phyloP scores from a whole-genome alignment of 2,888 invertebrate species.

The Osmoderma eremita region DNA sequence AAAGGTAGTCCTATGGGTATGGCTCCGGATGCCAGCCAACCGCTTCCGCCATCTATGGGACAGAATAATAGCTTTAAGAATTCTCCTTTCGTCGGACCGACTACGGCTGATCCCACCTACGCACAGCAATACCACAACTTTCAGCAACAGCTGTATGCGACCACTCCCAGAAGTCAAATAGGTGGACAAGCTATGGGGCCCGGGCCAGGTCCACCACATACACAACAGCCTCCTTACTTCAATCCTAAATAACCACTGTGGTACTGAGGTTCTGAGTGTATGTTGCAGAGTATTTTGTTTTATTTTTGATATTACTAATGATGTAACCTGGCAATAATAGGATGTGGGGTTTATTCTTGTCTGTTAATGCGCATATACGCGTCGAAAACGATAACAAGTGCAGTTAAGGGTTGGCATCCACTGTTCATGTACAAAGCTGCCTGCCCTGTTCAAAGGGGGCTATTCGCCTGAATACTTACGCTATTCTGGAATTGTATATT shows the following conservation, averaged over 20 bases:
- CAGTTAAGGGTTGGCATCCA: conserved; percentile 61
- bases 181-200: conserved; percentile 62
- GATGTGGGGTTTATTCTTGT: conserved; percentile 57
- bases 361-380: conserved; percentile 48
- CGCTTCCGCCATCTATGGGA: conserved; percentile 82
- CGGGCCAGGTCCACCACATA: conserved; percentile 64
- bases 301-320: conserved; percentile 64
- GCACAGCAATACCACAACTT: conserved; percentile 96
- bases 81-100: conserved; percentile 84
- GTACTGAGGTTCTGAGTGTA: conserved; percentile 63
- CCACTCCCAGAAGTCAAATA: conserved; percentile 76
- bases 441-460: conserved; percentile 57
- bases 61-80: conserved; percentile 78
- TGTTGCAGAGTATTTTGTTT: conserved; percentile 62
- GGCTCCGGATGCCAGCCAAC: conserved; percentile 75
- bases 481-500: conserved; percentile 63
- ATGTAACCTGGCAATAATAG: conserved; percentile 63
- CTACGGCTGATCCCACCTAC: conserved; percentile 90
- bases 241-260: conserved; percentile 63
- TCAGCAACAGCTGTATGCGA: conserved; percentile 94
- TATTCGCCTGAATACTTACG: conserved; percentile 60
- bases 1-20: conserved; percentile 70
- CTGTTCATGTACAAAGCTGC: conserved; percentile 61
- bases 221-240: conserved; percentile 64
- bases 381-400: conserved; percentile 64